These are phyloP conservation scores for Endotricha flammealis DNA, from an alignment of 2,888 invertebrate species.

Conservation along the genomic window DNA sequence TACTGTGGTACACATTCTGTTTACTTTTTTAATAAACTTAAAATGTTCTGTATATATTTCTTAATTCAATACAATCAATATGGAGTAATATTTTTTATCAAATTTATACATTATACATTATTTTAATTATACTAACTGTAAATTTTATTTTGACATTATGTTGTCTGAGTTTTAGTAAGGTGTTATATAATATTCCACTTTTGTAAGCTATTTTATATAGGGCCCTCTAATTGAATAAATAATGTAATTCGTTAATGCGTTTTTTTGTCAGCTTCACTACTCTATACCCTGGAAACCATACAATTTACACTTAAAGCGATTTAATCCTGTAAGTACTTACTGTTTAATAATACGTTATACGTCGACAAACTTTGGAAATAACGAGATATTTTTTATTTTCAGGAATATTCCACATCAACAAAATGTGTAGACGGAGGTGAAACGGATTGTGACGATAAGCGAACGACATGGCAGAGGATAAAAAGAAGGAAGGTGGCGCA, in stretches of 20 bases:
- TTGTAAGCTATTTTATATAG: slow-evolving; percentile 60
- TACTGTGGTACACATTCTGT: slow-evolving; percentile 31
- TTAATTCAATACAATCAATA: slow-evolving; percentile 34
- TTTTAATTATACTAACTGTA: slow-evolving; percentile 48
- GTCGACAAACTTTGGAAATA: background rate
- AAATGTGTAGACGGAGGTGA: slow-evolving; percentile 28
- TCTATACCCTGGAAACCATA: background rate
- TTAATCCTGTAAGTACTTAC: slow-evolving; percentile 6
- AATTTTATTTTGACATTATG: slow-evolving; percentile 58
- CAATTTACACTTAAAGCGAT: background rate
- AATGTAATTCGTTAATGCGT: slow-evolving; percentile 49
- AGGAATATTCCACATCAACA: slow-evolving; percentile 20
- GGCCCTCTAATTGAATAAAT: slow-evolving; percentile 58
- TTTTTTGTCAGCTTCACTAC: slow-evolving; percentile 29
- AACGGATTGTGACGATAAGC: slow-evolving; percentile 15
- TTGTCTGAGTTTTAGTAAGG: slow-evolving; percentile 57
- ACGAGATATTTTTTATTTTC: slow-evolving; percentile 22
- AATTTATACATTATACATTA: slow-evolving; percentile 36
- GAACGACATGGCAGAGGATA: slow-evolving; percentile 57
- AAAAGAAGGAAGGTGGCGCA: slow-evolving; percentile 71
- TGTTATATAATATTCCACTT: slow-evolving; percentile 71
- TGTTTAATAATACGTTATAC: background rate
- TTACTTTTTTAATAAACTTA: slow-evolving; percentile 28
- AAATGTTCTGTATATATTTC: slow-evolving; percentile 50
- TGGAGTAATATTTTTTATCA: slow-evolving; percentile 43